Base-by-base conservation (phyloP, 1,140 invertebrate species). In the Calephelis nemesis region DNA sequence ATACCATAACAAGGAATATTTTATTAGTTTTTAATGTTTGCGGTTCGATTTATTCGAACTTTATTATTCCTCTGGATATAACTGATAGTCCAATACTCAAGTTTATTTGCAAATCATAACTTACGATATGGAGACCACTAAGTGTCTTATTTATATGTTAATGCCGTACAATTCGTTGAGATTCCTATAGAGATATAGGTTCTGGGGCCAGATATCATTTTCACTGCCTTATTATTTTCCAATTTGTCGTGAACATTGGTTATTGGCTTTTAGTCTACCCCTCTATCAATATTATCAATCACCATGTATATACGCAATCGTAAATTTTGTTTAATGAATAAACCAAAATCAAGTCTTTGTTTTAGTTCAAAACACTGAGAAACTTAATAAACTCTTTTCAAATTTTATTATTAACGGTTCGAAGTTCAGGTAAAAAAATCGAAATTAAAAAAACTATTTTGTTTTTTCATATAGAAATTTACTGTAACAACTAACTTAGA, bases 201-300 rank as follows among this genome's bases (percentile, higher is more conserved):
- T 81, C 83, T 83, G 76, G 79, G 79, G 75, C 73, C 78, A 89
- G 86, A 90, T 91, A 90, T 91, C 85, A 90, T 91, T 90, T 91
- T 88, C 89, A 91, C 89, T 83, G 87, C 78, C 85, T 90, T 91
- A 91, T 91, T 91, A 91, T 81, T 91, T 91, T 90, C 89, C 89
- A 91, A 91, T 91, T 91, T 91, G 81, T 91, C 84, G 79, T 78
- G 72, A 85, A 72, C 80, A 88, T 88, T 86, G 82, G 87, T 88
- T 91, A 89, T 91, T 85, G 83, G 72, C 73, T 72, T 77, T 74
- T 90, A 89, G 89, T 89, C 88, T 75, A 72, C 76, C 79, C 77
- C 79, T 76, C 70, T 69, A 63, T 74, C 70, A 81, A 74, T 75
- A 78, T 79, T 84, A 82, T 67, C 64, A 65, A 60, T 58, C 50